These are phyloP conservation scores for Euplagia quadripunctaria DNA, from an alignment of 2,888 invertebrate species.

Conservation along the genomic window DNA sequence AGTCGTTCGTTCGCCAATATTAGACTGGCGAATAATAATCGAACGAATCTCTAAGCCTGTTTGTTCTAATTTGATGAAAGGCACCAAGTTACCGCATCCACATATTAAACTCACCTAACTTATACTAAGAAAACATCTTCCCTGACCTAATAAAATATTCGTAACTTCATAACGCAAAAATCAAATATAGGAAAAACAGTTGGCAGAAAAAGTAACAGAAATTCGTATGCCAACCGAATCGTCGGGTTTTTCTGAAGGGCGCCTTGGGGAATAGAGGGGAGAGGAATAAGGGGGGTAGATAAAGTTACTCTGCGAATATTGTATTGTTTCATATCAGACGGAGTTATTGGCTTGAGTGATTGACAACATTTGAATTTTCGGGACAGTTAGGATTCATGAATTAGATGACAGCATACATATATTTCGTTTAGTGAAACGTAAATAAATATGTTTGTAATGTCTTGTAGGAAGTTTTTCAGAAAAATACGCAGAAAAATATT, in stretches of 20 bases:
- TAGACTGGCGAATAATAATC: too few relatives aligned
- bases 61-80: too few relatives aligned
- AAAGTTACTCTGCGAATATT: slow-evolving; percentile 30
- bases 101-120: slow-evolving; percentile 9
- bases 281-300: neutral
- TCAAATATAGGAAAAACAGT: slow-evolving; percentile 50
- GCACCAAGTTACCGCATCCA: neutral
- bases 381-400: slow-evolving; percentile 16
- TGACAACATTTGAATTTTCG: slow-evolving; percentile 29
- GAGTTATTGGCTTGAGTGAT: slow-evolving; percentile 35
- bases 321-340: slow-evolving; percentile 40
- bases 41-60: too few relatives aligned
- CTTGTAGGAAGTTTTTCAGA: neutral
- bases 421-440: slow-evolving; percentile 32
- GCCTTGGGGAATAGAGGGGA: slow-evolving; percentile 38
- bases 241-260: slow-evolving; percentile 33
- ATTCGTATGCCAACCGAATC: slow-evolving; percentile 45
- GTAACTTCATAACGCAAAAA: slow-evolving; percentile 41
- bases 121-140: slow-evolving; percentile 19
- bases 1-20: too few relatives aligned
- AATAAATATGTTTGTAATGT: neutral
- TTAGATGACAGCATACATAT: neutral
- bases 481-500: too few relatives aligned
- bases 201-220: slow-evolving; percentile 21
- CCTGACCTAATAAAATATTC: slow-evolving; percentile 46